These are phyloP conservation scores for Crax fasciolata DNA, from an alignment of 2,797 vertebrate species.

Conservation along the genomic window DNA sequence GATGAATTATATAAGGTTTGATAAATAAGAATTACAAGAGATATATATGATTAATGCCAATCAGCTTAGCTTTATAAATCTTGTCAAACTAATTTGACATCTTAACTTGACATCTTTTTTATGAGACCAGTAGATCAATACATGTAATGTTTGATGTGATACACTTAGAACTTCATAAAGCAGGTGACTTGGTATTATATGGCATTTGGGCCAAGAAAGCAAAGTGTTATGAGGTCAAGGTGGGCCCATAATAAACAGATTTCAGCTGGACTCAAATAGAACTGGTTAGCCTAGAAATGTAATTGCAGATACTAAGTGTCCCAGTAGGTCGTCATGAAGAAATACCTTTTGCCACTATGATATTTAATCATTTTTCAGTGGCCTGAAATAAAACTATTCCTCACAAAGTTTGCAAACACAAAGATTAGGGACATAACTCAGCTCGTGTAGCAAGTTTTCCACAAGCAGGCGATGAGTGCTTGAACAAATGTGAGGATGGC, in stretches of 20 bases:
- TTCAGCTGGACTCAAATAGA: neutral
- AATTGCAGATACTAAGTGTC: neutral
- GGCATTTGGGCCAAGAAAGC: conserved; percentile 34
- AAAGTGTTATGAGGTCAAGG: neutral
- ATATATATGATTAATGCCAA: conserved; percentile 5
- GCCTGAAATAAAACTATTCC: neutral
- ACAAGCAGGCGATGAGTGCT: neutral
- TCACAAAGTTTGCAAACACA: neutral
- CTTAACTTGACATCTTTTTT: conserved; percentile 6
- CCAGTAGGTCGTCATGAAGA: neutral
- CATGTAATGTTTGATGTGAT: conserved; percentile 25
- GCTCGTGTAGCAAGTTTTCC: neutral
- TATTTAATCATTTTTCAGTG: neutral
- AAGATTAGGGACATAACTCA: neutral
- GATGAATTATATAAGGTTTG: neutral
- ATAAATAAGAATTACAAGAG: conserved; percentile 34
- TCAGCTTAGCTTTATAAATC: conserved; percentile 9
- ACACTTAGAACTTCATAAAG: conserved; percentile 6
- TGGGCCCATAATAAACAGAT: neutral
- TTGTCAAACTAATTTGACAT: conserved; percentile 5
- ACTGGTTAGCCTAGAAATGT: neutral
- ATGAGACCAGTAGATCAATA: conserved; percentile 24
- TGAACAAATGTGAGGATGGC: neutral
- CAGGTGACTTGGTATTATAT: conserved; percentile 3
- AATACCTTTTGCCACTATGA: neutral